Evolutionary conservation across 2,797 vertebrate species (phyloP).

Genomic region (Spondyliosoma cantharus): DNA sequence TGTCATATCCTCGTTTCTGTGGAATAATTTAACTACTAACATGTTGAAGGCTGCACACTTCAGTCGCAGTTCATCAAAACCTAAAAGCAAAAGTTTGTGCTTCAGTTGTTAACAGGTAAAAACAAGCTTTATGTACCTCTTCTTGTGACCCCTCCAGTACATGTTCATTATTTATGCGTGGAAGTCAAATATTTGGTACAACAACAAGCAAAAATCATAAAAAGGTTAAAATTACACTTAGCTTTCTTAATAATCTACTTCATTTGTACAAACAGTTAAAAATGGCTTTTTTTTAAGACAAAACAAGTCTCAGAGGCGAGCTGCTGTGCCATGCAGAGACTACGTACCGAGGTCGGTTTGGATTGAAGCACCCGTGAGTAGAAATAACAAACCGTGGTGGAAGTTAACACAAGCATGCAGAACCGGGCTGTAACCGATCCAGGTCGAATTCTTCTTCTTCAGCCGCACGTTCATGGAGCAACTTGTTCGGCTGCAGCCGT

Average conservation of each 20-base stretch:
- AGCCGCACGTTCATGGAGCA: conserved; percentile 4
- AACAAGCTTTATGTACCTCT: conserved; percentile 49
- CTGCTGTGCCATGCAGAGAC: conserved; percentile 44
- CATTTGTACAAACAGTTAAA: conserved; percentile 71
- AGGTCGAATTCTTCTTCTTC: not conserved
- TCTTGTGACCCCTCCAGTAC: conserved; percentile 25
- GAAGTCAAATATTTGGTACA: conserved; percentile 74
- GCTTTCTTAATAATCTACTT: conserved; percentile 53
- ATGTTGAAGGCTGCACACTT: conserved; percentile 20
- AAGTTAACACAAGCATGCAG: conserved; percentile 59
- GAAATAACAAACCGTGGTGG: conserved; percentile 50
- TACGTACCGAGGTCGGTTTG: conserved; percentile 75
- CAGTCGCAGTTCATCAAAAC: conserved; percentile 36
- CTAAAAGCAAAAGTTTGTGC: conserved; percentile 60
- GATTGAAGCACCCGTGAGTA: conserved; percentile 75
- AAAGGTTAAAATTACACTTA: conserved; percentile 58
- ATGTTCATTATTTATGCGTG: conserved; percentile 22
- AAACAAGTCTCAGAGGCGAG: conserved; percentile 41
- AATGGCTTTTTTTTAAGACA: conserved; percentile 67
- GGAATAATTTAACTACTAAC: conserved; percentile 27
- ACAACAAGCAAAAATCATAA: conserved; percentile 52
- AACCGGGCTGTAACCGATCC: conserved; percentile 9
- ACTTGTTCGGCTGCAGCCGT: not conserved
- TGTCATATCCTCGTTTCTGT: not conserved
- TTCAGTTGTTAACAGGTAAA: conserved; percentile 53